These are phyloP conservation scores for Theonella swinhoei DNA, from an alignment of 37 sponge, comb jelly and placozoan species.

Conservation along the genomic window DNA sequence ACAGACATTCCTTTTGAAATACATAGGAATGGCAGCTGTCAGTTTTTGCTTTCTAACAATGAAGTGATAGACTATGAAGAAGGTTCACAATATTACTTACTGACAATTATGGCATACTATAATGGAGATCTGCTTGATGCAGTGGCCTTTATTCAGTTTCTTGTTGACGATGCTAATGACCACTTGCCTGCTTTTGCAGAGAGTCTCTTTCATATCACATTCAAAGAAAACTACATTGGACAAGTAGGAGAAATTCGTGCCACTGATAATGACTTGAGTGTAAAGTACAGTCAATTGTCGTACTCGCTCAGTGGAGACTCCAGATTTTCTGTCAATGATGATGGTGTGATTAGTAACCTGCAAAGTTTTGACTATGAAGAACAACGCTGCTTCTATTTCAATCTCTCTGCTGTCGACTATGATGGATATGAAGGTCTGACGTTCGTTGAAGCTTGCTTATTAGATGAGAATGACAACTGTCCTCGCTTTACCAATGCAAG, in stretches of 20 bases:
- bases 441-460: slow-evolving; percentile 29
- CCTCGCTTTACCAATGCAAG: slow-evolving; percentile 29
- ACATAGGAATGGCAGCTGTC: slow-evolving; percentile 10
- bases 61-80: slow-evolving; percentile 55
- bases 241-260: slow-evolving; percentile 22
- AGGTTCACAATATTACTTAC: slow-evolving; percentile 14
- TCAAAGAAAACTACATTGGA: slow-evolving; percentile 39
- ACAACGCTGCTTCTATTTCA: slow-evolving; percentile 31
- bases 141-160: slow-evolving; percentile 11
- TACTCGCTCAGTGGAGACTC: slow-evolving; percentile 24
- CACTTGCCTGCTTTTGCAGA: slow-evolving; percentile 33
- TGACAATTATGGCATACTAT: slow-evolving; percentile 43
- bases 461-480: slow-evolving; percentile 60
- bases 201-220: slow-evolving; percentile 1
- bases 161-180: slow-evolving; percentile 60
- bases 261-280: slow-evolving; percentile 40
- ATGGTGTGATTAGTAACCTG: slow-evolving; percentile 33
- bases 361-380: slow-evolving; percentile 48
- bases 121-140: slow-evolving; percentile 4
- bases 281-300: slow-evolving; percentile 20
- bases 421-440: slow-evolving; percentile 27
- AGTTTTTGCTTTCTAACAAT: slow-evolving; percentile 18
- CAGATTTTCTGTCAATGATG: slow-evolving; percentile 18
- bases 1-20: not conserved
- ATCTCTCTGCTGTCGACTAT: slow-evolving; percentile 32